Evolutionary conservation across 2,797 vertebrate species (phyloP).

Genomic region (Myotis vivesi): DNA sequence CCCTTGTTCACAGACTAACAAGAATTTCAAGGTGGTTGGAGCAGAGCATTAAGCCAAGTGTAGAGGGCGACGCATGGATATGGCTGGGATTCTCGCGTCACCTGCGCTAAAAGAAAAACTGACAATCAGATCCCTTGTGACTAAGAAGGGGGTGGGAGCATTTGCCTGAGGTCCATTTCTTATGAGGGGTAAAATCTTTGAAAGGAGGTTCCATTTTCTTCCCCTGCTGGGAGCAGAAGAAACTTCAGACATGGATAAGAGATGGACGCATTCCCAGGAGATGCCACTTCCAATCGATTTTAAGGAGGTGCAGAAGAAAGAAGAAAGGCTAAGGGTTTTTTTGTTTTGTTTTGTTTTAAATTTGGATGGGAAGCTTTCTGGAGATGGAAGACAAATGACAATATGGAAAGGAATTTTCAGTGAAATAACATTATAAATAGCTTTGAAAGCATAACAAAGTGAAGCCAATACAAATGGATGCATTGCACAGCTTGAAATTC

Average conservation of each 20-base stretch:
- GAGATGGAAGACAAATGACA: conserved; percentile 72
- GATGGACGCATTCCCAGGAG: conserved; percentile 71
- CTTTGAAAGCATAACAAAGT: conserved; percentile 69
- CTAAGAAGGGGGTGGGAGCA: neutral
- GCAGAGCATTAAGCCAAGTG: neutral
- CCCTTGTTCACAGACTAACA: neutral
- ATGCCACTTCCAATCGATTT: conserved; percentile 72
- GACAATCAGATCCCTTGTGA: neutral
- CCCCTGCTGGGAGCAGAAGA: neutral
- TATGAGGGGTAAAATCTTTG: neutral
- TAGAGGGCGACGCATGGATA: neutral
- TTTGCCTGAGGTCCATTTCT: conserved; percentile 4
- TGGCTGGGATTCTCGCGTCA: neutral
- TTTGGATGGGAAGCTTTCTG: conserved; percentile 70
- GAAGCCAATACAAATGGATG: conserved; percentile 74
- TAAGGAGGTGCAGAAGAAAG: conserved; percentile 67
- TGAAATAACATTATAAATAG: conserved; percentile 74
- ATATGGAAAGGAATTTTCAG: conserved; percentile 70
- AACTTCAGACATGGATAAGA: conserved; percentile 38
- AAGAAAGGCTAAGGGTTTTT: conserved; percentile 8
- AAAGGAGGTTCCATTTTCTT: conserved; percentile 37
- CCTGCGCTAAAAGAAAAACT: conserved; percentile 28
- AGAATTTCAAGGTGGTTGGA: neutral
- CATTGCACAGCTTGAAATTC: conserved; percentile 34
- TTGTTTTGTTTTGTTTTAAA: conserved; percentile 10